Evolutionary conservation across 2,888 invertebrate species (phyloP), one percentile per base, ranked within the genome.

Genomic region (Selenia dentaria): DNA sequence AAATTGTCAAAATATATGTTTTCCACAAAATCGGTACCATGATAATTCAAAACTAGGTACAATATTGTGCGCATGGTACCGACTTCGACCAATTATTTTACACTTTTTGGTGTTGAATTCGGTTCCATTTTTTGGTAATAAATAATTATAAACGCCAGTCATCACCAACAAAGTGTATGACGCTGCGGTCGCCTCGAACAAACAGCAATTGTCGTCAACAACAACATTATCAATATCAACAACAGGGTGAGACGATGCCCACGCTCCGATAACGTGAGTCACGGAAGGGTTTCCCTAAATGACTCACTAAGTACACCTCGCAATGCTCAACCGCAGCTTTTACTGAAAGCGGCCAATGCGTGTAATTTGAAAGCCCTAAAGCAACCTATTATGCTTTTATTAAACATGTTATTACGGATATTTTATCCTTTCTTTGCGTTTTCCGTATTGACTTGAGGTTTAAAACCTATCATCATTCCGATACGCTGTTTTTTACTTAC

Each of bases 271-370:
- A 85, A 75, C 74, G 75, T 81, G 83, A 84, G 82, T 89, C 89
- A 88, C 85, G 87, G 67, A 85, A 87, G 89, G 89, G 88, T 85
- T 88, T 89, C 83, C 89, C 89, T 81, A 62, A 67, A 67, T 85
- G 87, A 86, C 70, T 89, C 83, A 83, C 70, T 68, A 59, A 58
- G 52, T 53, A 47, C 53, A 56, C 39, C 54, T 53, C 54, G 55
- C 61, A 49, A 32, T 54, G 58, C 58, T 51, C 58, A 59, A 57
- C 65, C 58, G 59, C 57, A 52, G 51, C 41, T 29, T 49, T 50
- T 39, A 51, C 56, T 50, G 41, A 56, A 60, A 49, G 49, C 51
- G 46, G 50, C 31, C 53, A 51, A 51, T 41, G 52, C 48, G 42
- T 46, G 39, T 51, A 54, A 51, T 53, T 52, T 52, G 29, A 37